A percentile compares a stretch with the other conserved stretches of the same genome.
Evolutionary conservation across 1,140 invertebrate species (phyloP).

Genomic region (Bombus terrestris): DNA sequence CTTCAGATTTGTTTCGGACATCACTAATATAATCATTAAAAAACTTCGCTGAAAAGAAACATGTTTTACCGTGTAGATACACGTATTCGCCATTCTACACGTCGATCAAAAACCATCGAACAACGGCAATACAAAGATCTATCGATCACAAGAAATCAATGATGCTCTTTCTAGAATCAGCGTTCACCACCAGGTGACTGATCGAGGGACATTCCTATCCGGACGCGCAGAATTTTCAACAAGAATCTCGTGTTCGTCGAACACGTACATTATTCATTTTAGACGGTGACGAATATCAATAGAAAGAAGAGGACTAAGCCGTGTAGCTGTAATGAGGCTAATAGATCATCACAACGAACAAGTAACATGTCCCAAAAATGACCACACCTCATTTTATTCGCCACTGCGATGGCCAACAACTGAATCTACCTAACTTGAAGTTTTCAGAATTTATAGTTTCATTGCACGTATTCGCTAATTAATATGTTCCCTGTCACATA

Average conservation of each 20-base stretch:
- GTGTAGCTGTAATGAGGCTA: conserved; percentile 3
- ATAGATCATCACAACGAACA: conserved; percentile 29
- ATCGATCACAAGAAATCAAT: conserved; percentile 14
- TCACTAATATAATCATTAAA: background rate
- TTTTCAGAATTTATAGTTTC: background rate
- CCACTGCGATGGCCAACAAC: too few species aligned
- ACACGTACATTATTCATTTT: conserved; percentile 15
- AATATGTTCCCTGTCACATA: too few species aligned
- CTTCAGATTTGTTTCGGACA: background rate
- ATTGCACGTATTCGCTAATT: too few species aligned
- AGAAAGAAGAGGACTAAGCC: conserved; percentile 8
- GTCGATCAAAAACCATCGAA: conserved; percentile 3
- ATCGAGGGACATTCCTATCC: conserved; percentile 16
- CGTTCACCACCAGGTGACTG: conserved; percentile 13
- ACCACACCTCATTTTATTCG: background rate
- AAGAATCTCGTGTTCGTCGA: background rate
- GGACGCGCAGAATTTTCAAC: conserved; percentile 16
- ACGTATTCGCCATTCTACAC: background rate
- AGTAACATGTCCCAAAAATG: background rate
- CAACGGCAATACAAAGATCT: conserved; percentile 19
- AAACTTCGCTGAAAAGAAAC: too few species aligned
- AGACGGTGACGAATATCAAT: conserved; percentile 36
- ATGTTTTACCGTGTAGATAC: too few species aligned
- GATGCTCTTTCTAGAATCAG: conserved; percentile 11
- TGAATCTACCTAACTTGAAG: background rate